Base-by-base conservation (phyloP, 2,797 vertebrate species). In the Sebastes alutus region DNA sequence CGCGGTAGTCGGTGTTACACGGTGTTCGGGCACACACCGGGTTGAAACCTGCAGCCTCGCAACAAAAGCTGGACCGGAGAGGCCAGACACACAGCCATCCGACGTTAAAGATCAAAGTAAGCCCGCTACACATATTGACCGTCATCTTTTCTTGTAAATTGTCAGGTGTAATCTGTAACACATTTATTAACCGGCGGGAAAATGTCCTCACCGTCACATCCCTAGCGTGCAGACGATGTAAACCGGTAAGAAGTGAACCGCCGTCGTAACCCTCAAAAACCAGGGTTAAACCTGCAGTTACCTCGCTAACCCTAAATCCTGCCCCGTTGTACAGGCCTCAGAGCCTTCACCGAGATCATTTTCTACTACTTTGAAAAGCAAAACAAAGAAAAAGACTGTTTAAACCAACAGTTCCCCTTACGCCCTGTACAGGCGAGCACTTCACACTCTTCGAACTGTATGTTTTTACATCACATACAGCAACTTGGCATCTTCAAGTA, bases 331-430 rank as follows among this genome's bases (percentile, higher is more conserved):
- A 9, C 27, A 61, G 3, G 29, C 29, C 59, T 60, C 23, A 78
- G 6, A 74, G 35, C 5, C 42, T 61, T 63, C 22, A n/a, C 4
- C 4, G 14, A 65, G n/a, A 25, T 46, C 29, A 61, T 63, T 7
- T 60, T 80, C 18, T 67, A 29, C 33, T 49, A 27, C 22, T 70
- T 64, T 38, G 38, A 58, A 74, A 69, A 78, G 42, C 22, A 65
- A 63, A 30, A 9, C 18, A n/a, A 20, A 55, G 27, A 49, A 8
- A 14, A 59, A 62, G 18, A 18, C 29, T 63, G 58, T 46, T 83
- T 18, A 80, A 85, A 72, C n/a, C 9, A 54, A 38, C 33, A 42
- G 23, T 25, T 35, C 27, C 11, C 67, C 18, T 46, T 20, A 20
- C 20, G 65, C 27, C 12, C 27, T 63, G 12, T 16, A 52, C 65